These are phyloP conservation scores for Rhynchonycteris naso DNA, from an alignment of 2,797 vertebrate genomes.

Conservation along the genomic window DNA sequence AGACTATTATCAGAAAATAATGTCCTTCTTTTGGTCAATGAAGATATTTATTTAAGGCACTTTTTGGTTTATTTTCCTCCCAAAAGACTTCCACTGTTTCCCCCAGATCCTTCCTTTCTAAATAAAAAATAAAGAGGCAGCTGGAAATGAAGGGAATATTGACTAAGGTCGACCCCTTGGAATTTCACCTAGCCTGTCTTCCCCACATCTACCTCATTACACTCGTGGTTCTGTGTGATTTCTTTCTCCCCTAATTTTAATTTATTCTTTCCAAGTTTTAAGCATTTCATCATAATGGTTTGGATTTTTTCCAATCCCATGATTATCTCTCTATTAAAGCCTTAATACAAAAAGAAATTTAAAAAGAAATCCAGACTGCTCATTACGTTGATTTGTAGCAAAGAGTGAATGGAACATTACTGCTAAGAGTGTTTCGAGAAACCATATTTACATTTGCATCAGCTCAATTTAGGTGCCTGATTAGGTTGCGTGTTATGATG, in stretches of 20 bases:
- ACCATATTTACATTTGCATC: constrained; percentile 79
- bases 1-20: neutral
- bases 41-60: neutral
- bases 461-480: constrained; percentile 77
- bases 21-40: neutral
- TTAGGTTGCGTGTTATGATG: constrained; percentile 69
- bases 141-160: neutral
- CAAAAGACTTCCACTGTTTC: neutral
- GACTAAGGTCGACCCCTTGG: neutral
- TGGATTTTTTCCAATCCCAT: constrained; percentile 76
- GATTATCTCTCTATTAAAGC: constrained; percentile 82
- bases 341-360: constrained; percentile 80
- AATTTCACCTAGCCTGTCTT: neutral
- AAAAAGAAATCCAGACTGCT: constrained; percentile 61
- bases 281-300: constrained; percentile 72
- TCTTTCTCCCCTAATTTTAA: constrained; percentile 69
- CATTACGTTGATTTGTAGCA: constrained; percentile 81
- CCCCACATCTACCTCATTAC: neutral
- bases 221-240: constrained; percentile 46
- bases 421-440: constrained; percentile 73
- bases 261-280: constrained; percentile 75
- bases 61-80: neutral
- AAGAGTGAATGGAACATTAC: constrained; percentile 73
- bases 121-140: neutral
- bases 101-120: neutral